Conservation (phyloP, 2,797 vertebrate species). For the Phylloscopus collybita region DNA sequence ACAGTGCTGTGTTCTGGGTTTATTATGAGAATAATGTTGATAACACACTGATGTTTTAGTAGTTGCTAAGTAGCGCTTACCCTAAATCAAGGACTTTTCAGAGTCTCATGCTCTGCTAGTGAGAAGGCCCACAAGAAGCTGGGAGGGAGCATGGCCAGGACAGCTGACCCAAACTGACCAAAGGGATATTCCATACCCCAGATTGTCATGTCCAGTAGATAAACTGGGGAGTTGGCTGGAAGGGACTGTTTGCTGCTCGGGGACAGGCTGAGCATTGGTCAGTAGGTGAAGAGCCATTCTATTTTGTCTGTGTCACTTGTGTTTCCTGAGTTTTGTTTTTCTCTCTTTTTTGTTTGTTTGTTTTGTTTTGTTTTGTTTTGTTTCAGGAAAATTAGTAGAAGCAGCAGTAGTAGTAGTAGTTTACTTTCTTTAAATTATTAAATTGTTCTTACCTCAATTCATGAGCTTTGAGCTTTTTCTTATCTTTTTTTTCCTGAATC, state of each 20-base stretch:
- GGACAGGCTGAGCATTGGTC: background rate
- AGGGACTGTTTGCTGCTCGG: background rate
- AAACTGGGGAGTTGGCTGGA: background rate
- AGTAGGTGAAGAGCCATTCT: accelerated
- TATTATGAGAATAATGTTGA: background rate
- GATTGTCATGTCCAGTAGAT: background rate
- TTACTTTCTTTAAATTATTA: background rate
- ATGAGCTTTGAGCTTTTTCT: background rate
- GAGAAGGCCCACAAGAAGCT: background rate
- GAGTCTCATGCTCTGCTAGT: background rate
- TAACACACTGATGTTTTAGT: background rate
- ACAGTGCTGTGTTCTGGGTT: background rate
- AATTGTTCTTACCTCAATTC: background rate
- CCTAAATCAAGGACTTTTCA: background rate
- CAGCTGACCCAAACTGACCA: background rate
- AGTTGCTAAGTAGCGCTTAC: background rate
- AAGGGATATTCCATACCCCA: background rate
- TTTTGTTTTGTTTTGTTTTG: no score
- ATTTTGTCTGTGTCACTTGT: background rate
- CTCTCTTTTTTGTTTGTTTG: no score
- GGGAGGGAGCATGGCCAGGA: background rate
- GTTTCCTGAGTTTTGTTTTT: background rate
- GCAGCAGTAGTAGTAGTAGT: background rate
- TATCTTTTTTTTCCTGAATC: background rate
- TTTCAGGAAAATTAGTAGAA: background rate